Percentiles rank a stretch among this genome's conserved stretches.
These are phyloP conservation scores for Microcebus ravelobensis DNA, from an alignment of 2,113 vertebrate genomes.

Conservation along the genomic window DNA sequence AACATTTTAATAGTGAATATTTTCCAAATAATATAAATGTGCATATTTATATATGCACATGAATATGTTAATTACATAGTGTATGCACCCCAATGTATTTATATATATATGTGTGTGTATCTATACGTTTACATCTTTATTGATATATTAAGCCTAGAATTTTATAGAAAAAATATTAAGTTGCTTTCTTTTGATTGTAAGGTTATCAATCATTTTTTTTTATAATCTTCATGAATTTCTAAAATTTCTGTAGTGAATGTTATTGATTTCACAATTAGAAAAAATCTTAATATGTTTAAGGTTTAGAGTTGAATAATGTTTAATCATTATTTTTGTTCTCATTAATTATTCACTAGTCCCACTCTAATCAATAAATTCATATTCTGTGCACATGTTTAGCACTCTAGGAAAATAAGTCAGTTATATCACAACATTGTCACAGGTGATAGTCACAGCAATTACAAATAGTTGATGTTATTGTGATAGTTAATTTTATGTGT, in stretches of 20 bases:
- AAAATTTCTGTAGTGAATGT: not conserved
- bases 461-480: not conserved
- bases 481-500: not conserved
- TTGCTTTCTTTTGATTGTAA: not conserved
- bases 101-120: not conserved
- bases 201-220: not conserved
- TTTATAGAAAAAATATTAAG: not conserved
- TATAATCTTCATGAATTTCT: not conserved
- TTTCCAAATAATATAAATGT: not conserved
- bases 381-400: not conserved
- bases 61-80: not conserved
- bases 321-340: not conserved
- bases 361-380: constrained; percentile 5
- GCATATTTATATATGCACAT: not conserved
- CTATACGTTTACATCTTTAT: not conserved
- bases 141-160: not conserved
- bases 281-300: not conserved
- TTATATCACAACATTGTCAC: not conserved
- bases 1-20: not conserved
- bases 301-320: not conserved
- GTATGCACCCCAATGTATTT: not conserved
- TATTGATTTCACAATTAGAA: constrained; percentile 30
- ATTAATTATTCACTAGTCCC: not conserved
- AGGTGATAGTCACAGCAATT: not conserved
- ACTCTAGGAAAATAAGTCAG: not conserved